Base-by-base conservation (phyloP, 2,113 vertebrate genomes). In the Anhinga rufa region DNA sequence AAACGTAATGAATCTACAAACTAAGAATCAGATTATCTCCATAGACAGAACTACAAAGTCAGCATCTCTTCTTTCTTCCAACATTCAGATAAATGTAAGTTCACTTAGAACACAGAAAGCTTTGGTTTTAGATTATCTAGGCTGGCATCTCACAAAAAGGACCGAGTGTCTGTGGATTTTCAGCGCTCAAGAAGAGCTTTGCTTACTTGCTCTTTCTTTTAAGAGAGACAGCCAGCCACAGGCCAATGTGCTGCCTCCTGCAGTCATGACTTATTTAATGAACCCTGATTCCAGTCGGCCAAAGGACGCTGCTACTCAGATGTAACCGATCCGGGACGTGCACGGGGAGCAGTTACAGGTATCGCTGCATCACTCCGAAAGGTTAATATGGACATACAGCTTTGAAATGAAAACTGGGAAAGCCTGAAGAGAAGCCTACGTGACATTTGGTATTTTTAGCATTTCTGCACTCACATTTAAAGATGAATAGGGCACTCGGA, bases 251-350 rank as follows among this genome's bases (percentile, higher is more conserved):
- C 20, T 2, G 49, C 38, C 26, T 54, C 52, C 52, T 32, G 82
- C 74, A 69, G 29, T 44, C 93, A 85, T 51, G 31, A 94, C 34
- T 85, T 95, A 75, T 94, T 92, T 85, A 96, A 46, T 4, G 49
- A 89, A 61, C 31, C 40, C 32, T 0, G 3, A n/a, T 31, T n/a
- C 46, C 31, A 17, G 2, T 7, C 4, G 0, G 55, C 38, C 40
- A n/a, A 46, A 55, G 60, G 55, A 78, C 52, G 48, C 40, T 54
- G 48, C 48, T 84, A 18, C 42, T 82, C 25, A 34, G 74, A 7
- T 2, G 34, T 68, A 91, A 87, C 61, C 28, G 91, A 94, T 52
- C 44, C 5, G 4, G 66, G 74, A 91, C 15, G 4, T 0, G 15
- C 77, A 40, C 1, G 10, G 38, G 15, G 34, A 82, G 42, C 28